Evolutionary conservation across 2,113 vertebrate genomes (phyloP).

Genomic region (Athene noctua): DNA sequence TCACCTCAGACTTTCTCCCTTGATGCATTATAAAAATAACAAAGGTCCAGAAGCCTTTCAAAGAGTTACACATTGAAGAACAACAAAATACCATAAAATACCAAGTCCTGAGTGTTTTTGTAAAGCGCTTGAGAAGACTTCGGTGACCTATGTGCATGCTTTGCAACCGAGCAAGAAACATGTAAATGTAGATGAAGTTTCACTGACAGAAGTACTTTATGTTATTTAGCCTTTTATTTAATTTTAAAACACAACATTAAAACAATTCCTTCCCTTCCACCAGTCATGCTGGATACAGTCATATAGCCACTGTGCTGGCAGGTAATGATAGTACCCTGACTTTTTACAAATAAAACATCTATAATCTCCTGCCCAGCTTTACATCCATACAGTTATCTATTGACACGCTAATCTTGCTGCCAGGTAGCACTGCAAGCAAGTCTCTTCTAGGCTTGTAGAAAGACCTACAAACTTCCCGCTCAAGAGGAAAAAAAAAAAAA

Average conservation of each 20-base stretch:
- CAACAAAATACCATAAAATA: neutral
- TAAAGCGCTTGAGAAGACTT: neutral
- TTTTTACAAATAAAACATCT: neutral
- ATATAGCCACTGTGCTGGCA: neutral
- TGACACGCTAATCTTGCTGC: neutral
- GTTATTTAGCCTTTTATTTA: neutral
- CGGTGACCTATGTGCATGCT: neutral
- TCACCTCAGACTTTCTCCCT: neutral
- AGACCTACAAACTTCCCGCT: neutral
- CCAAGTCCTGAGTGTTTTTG: neutral
- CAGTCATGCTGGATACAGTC: neutral
- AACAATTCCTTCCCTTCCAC: neutral
- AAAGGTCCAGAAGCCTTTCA: neutral
- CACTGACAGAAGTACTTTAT: neutral
- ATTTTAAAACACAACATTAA: neutral
- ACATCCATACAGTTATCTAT: neutral
- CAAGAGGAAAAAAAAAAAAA: neutral
- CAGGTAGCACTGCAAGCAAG: neutral
- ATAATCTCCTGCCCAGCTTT: neutral
- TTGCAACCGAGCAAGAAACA: neutral
- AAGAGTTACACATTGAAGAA: neutral
- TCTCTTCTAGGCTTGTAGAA: neutral
- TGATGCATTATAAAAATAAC: neutral
- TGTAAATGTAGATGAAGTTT: neutral
- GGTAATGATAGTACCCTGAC: neutral